Base-by-base conservation (phyloP, 2,113 vertebrate species). In the Suncus etruscus region DNA sequence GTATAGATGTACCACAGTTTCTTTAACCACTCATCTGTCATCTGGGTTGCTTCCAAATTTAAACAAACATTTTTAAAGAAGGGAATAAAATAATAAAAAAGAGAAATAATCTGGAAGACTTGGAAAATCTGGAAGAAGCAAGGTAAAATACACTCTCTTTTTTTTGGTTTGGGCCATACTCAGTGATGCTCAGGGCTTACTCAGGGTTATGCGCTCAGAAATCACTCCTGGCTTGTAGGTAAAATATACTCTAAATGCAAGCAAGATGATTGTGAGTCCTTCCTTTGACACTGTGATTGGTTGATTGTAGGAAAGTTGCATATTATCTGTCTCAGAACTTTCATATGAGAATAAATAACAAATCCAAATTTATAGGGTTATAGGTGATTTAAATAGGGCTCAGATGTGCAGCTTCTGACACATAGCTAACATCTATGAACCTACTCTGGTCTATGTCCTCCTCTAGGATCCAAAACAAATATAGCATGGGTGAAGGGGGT, bases 331-430 rank as follows among this genome's bases (percentile, higher is more conserved):
- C 58, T 79, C 58, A 31, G 70, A 83, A 76, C 61, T 18, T n/a
- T 84, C 51, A 45, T 72, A 50, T 69, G 63, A 90, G 20, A 88
- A 31, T 50, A 82, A 86, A 86, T 63, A 79, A 31, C 70, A 73
- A 85, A 88, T 58, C 0, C 2, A 20, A 86, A 29, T 72, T 83
- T 27, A 32, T 31, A 79, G 25, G 12, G 7, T 61, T 85, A 29
- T 58, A 27, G 32, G 66, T 70, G 68, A 78, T 65, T 51, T 70
- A 58, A n/a, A 78, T 88, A 27, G 68, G 32, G 11, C 69, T 93
- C 20, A 45, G 29, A 27, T 51, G 47, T 82, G 25, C 6, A 27
- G 24, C 70, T 90, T 45, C 50, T 70, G 29, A 45, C 2, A 14
- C 61, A 73, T 11, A n/a, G 20, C 69, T 16, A 18, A 11, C 27